Conservation (phyloP, 2,797 vertebrate species). For the Anguilla marmorata region DNA sequence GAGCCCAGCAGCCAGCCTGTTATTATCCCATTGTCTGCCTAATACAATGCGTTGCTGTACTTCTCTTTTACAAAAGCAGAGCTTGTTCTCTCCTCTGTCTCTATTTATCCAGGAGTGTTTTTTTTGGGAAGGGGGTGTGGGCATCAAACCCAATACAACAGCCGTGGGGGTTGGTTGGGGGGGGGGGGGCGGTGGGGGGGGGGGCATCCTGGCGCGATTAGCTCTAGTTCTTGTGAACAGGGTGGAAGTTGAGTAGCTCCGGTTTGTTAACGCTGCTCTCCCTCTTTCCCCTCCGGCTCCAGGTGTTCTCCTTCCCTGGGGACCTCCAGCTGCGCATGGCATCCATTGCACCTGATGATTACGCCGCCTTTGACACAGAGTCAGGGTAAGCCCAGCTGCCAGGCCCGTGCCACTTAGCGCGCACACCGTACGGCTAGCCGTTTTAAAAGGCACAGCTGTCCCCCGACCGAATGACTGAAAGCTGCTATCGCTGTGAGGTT, state of each 20-base stretch:
- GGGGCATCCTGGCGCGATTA: not conserved
- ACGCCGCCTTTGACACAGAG: conserved; percentile 86
- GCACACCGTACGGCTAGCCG: not conserved
- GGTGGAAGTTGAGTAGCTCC: not conserved
- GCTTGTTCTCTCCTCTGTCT: conserved; percentile 68
- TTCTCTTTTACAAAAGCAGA: conserved; percentile 76
- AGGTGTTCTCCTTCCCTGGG: conserved; percentile 89
- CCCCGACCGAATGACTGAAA: not conserved
- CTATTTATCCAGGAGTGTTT: conserved; percentile 58
- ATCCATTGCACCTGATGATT: conserved; percentile 88
- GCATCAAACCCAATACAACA: conserved; percentile 62
- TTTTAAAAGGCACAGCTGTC: not conserved
- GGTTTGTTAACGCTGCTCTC: conserved; percentile 34
- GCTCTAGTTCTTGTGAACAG: not conserved
- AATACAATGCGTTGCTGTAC: conserved; percentile 82
- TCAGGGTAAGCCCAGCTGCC: conserved; percentile 79
- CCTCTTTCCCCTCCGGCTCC: conserved; percentile 50
- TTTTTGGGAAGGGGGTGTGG: conserved; percentile 16
- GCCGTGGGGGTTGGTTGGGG: conserved; percentile 28
- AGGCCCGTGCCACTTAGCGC: not conserved
- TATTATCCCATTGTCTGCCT: conserved; percentile 81
- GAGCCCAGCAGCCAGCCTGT: conserved; percentile 77
- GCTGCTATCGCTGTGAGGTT: not conserved
- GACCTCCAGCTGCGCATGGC: conserved; percentile 94
- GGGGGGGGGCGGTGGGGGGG: not conserved